Base-by-base conservation (phyloP, 2,797 vertebrate genomes). In the Babyrousa celebensis region DNA sequence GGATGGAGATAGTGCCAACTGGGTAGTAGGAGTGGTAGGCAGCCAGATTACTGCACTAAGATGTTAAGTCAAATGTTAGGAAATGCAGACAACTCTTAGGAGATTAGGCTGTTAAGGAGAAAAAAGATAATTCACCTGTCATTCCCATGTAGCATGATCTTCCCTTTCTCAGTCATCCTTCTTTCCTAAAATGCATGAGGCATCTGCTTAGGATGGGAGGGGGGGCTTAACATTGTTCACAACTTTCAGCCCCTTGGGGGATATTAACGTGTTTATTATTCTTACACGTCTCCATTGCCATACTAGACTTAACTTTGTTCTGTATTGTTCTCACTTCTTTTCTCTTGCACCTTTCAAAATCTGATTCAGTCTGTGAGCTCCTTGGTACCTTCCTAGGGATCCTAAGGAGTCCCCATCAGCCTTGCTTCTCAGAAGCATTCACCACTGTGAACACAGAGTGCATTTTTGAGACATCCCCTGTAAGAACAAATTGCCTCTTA, bases 211-310 rank as follows among this genome's bases (percentile, higher is more conserved):
- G 17, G 7, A 60, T 48, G 43, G 43, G 43, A 10, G 43, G 54
- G 4, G 32, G 6, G 3, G 3, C 0, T 27, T 74, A 36, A 5
- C 9, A 4, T 23, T 14, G 2, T 68, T 87, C 7, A 10, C 29
- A 63, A 25, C 17, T 56, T 54, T 83, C 29, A 74, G 27, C 3
- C 74, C 29, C 25, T 71, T 63, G 12, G 29, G 1, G 12, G 2
- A 6, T n/a, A 43, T 70, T 29, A 36, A n/a, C 71, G 15, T 3
- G 20, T 11, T 20, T 54, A 7, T 12, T 75, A 70, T 75, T 65
- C 29, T 77, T 60, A 12, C 0, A n/a, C 71, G n/a, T n/a, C 14
- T 16, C 4, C 10, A 72, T 32, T 6, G 27, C 2, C 1, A 14
- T 12, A 25, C 11, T 48, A 10, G 27, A 4, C n/a, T 62, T 70